phyloP scores from a whole-genome alignment of 2,797 vertebrate species.

The Megaceryle alcyon region DNA sequence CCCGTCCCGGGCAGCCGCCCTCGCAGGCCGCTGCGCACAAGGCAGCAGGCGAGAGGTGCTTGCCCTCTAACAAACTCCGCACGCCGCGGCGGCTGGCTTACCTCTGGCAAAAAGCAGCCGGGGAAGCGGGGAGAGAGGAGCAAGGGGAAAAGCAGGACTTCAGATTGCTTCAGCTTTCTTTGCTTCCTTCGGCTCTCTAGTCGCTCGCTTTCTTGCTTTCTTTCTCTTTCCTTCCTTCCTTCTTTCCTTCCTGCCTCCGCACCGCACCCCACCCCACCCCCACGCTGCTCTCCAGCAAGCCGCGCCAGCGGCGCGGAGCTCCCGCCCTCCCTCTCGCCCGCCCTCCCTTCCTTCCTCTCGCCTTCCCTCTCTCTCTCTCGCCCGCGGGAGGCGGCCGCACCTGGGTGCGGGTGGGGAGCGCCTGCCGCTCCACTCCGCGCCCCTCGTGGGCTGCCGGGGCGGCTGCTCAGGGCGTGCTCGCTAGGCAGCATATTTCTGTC shows the following conservation, averaged over 20 bases:
- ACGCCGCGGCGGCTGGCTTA: background rate
- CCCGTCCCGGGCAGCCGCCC: background rate
- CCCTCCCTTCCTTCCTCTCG: background rate
- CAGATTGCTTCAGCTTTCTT: background rate
- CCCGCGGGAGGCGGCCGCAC: background rate
- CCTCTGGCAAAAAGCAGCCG: background rate
- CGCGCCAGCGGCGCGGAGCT: background rate
- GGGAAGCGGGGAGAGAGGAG: rapidly evolving
- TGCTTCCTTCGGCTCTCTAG: background rate
- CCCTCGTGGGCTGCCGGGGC: background rate
- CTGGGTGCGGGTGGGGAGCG: background rate
- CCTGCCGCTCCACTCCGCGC: background rate
- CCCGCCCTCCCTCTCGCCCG: background rate
- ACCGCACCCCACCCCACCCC: background rate
- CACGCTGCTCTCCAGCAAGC: background rate
- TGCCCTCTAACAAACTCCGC: background rate
- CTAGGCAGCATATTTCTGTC: background rate
- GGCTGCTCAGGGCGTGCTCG: background rate
- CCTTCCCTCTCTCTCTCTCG: background rate
- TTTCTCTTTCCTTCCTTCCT: background rate
- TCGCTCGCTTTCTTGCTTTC: background rate
- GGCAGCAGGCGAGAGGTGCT: background rate
- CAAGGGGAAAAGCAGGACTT: background rate
- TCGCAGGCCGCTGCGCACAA: background rate
- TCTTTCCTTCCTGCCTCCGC: background rate